A percentile compares a stretch with the other conserved stretches of the same genome.
phyloP scores from a whole-genome alignment of 2,888 invertebrate species.

The Tipula helvola region DNA sequence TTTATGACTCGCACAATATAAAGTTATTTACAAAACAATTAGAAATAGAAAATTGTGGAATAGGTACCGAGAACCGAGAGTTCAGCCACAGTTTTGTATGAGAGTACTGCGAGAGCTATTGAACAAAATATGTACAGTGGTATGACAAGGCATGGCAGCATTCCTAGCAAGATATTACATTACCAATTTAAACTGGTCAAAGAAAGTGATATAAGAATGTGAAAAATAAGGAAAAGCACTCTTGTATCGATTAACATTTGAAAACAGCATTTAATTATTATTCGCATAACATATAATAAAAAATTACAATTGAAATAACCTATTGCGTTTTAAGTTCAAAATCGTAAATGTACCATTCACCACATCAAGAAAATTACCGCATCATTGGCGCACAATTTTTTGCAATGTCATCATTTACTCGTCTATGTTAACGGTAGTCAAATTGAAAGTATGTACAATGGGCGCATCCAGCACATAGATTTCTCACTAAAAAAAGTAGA shows the following conservation, averaged over 20 bases:
- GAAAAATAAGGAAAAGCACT: not conserved
- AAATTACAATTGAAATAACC: not conserved
- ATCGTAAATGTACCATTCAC: not conserved
- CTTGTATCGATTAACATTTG: not conserved
- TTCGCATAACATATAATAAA: not conserved
- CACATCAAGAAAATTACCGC: not conserved
- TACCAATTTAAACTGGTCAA: no score
- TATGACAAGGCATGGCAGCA: not conserved
- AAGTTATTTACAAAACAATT: no score
- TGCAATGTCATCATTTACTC: not conserved
- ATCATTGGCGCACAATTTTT: not conserved
- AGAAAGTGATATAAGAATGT: no score
- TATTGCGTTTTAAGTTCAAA: not conserved
- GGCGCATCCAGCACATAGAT: no score
- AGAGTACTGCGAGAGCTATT: no score
- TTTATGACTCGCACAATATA: no score
- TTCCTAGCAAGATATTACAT: not conserved
- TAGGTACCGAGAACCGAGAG: no score
- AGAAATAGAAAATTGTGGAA: no score
- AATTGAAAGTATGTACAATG: not conserved
- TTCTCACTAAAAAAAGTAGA: no score
- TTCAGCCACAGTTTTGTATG: no score
- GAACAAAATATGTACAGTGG: no score
- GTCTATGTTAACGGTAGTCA: not conserved
- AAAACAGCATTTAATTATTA: not conserved